Evolutionary conservation across 2,888 invertebrate species (phyloP), one percentile per base, ranked within the genome.

Genomic region (Eurois occulta): DNA sequence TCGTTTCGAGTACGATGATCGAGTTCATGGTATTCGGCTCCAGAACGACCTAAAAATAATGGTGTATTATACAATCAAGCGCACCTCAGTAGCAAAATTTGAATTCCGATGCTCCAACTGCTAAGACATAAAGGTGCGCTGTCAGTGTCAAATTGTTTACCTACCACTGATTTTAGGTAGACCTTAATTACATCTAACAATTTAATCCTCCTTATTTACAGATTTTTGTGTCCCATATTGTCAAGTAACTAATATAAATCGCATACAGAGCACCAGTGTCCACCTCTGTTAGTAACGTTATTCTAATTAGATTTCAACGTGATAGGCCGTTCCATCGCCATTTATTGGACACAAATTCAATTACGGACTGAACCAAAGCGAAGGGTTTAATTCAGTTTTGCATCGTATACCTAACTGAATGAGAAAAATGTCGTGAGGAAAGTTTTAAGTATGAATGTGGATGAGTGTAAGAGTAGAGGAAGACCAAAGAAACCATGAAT

Each of bases 321-420:
- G 55, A 71, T 71, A 35, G 41, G 62, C 24, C 11, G 38, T 7
- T 7, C 16, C 21, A 41, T 35, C 28, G 62, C 43, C 28, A 72
- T 65, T 78, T 78, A 78, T 78, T 64, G 64, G 35, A 32, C 32
- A 48, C 46, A 78, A 65, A 78, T 71, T 65, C n/a, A 55, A 65
- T 78, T 65, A 41, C 13, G 11, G n/a, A 41, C 21, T 41, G 32
- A 58, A 78, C 28, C 55, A 65, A 65, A 71, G 28, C 46, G 38
- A 71, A 46, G 32, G 55, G 43, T 65, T 21, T 55, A 32, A 72
- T 55, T 46, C 0, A 46, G 32, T 70, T 71, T 55, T 18, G 32
- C 60, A 13, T 43, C 13, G 41, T 48, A 41, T 18, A 46, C 18
- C 3, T 46, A 18, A 13, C 16, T 43, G 43, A 46, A 46, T 18